Base-by-base conservation (phyloP, 2,888 invertebrate species). In the Protonemura montana region DNA sequence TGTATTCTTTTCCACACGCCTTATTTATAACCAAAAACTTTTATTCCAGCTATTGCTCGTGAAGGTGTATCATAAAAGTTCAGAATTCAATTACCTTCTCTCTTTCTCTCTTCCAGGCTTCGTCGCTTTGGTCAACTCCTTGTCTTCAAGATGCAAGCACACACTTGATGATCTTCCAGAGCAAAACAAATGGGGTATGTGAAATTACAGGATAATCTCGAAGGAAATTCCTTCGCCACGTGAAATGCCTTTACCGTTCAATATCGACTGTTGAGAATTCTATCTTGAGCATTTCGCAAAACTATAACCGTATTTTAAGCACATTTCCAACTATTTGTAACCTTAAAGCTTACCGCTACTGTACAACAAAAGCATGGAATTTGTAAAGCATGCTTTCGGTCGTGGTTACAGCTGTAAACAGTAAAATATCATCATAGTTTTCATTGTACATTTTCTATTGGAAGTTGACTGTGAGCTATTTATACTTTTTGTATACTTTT, bases 151-250 rank as follows among this genome's bases (percentile, higher is more conserved):
- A 10, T 21, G 21, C 59, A 59, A 13, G 59, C 16, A 59, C 59
- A 59, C 21, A 59, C 16, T 59, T 2, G 59, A 59, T 13, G 59
- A 59, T 59, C 59, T 7, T 21, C 21, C 21, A 3, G 21, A 7
- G 59, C 59, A 7, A 10, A 10, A 21, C 59, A 59, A 59, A 59
- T 59, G 78, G 28, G 78, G 26, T 78, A 10, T 10, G 78, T 10
- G 28, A 78, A 78, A 78, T 78, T 78, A 78, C n/a, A 27, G 78
- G 78, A 78, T 78, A 78, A 78, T 78, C 59, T 7, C 27, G 26
- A 25, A 27, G 78, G 78, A 78, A 78, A 78, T 78, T 78, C 78
- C 78, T 25, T 78, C 6, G n/a, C 78, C 27, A 3, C 78, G 78
- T 10, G 78, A 78, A 78, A 78, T 78, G 26, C 78, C 78, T 78